Conservation (phyloP, 2,888 invertebrate species). For the Eucera pruinosa region DNA sequence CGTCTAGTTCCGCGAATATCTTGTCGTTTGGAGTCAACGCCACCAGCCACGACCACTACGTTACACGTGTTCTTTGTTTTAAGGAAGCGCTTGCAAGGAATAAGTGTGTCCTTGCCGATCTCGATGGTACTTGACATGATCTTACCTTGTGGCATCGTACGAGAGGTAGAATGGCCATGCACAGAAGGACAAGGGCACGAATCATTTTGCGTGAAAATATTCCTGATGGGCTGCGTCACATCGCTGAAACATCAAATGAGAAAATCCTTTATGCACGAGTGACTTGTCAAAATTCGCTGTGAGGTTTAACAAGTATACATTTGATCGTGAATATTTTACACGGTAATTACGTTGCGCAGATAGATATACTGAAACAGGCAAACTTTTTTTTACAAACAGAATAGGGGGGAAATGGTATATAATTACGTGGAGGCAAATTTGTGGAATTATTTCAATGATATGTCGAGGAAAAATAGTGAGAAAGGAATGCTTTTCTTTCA, state of each 20-base stretch:
- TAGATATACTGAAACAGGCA: too few relatives aligned
- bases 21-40: slow-evolving; percentile 46
- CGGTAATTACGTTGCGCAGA: too few relatives aligned
- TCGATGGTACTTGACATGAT: slow-evolving; percentile 51
- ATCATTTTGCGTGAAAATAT: slow-evolving; percentile 83
- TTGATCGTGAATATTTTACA: not conserved
- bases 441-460: too few relatives aligned
- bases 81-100: slow-evolving; percentile 53
- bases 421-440: too few relatives aligned
- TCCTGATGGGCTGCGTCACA: slow-evolving; percentile 83
- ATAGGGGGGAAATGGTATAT: too few relatives aligned
- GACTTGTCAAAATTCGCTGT: not conserved
- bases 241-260: slow-evolving; percentile 76
- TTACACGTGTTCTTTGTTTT: slow-evolving; percentile 50
- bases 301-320: not conserved
- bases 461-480: too few relatives aligned
- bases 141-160: slow-evolving; percentile 83
- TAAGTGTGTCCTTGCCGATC: slow-evolving; percentile 61
- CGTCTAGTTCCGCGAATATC: slow-evolving; percentile 35
- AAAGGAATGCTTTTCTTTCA: too few relatives aligned
- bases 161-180: slow-evolving; percentile 82
- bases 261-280: not conserved
- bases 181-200: slow-evolving; percentile 83
- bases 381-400: too few relatives aligned
- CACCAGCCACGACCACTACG: slow-evolving; percentile 15